Base-by-base conservation (phyloP, 2,888 invertebrate species). In the Napeogenes inachia region DNA sequence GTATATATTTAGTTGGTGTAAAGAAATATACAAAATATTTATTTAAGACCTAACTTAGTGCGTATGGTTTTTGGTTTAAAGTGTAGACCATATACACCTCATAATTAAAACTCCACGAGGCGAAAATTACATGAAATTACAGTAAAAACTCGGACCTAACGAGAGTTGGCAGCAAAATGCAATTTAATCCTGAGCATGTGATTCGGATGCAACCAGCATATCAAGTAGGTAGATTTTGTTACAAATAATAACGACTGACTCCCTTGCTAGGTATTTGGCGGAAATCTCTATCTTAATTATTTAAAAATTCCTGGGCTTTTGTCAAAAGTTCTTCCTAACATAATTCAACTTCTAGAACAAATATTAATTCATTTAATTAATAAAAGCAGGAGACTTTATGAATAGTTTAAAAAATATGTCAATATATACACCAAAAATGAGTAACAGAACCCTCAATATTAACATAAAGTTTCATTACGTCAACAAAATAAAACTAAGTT, bases 111-210 rank as follows among this genome's bases (percentile, higher is more conserved):
- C 50, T 50, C 50, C 30, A 42, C 53, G 58, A 58, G 42, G 50
- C 53, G 58, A 58, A 47, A 58, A 58, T 42, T 53, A 46, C 56
- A 57, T 57, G 8, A 21, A 53, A 58, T 58, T 58, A 58, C 50
- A 21, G 50, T 57, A 57, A 57, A 57, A 57, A 57, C 47, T 38
- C 21, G 58, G 58, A 21, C 58, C 53, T 58, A 58, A 58, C 58
- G 53, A 58, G 58, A 58, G 58, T 58, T 53, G 58, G 58, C 58
- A 58, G 53, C 58, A 53, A 58, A 58, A 50, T 42, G 58, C 38
- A 58, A 58, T 58, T 58, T 58, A 53, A 53, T 42, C 47, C 38
- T 30, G 58, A 53, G 53, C 21, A 53, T 42, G 42, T 35, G 56
- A 32, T 56, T 35, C 60, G 47, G 45, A 54, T 50, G 60, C 53